Base-by-base conservation (phyloP, 2,113 vertebrate genomes). In the Scytalopus superciliaris region DNA sequence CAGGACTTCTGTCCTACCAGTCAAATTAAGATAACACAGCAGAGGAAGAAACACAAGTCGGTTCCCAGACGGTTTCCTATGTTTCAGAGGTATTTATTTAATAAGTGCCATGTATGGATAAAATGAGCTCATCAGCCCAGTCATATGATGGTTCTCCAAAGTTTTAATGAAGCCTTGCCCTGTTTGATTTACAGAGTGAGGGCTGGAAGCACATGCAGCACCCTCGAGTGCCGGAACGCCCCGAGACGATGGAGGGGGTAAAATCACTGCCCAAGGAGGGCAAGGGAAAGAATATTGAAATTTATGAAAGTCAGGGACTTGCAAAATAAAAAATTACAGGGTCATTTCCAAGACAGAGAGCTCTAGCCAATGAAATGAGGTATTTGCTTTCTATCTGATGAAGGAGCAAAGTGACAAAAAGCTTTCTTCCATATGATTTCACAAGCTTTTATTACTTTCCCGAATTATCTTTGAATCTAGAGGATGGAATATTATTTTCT, bases 71-170 rank as follows among this genome's bases (percentile, higher is more conserved):
- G 0, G 68, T 45, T 92, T 89, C 94, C 92, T 96, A 45, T 6
- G 69, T 83, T 96, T 95, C 92, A 95, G 90, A 96, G 87, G 66
- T 86, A 95, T 87, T 96, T 95, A 73, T 70, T 96, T 96, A 94
- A 89, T 88, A 93, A 93, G 64, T 40, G 63, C 92, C 88, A 81
- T 33, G 90, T 68, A 94, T 94, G 94, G 94, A 89, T 95, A 72
- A 96, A 94, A 90, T 90, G 93, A 96, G 95, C 69, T 96, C 95
- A 97, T 53, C 94, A 89, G n/a, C 85, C 89, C 35, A 94, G 83
- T 86, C 95, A 90, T 78, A 52, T 78, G 72, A 88, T 18, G n/a
- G 64, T 56, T 94, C 94, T 96, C 93, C 96, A 84, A 10, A 75
- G 89, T 87, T 87, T 91, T 97, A 92, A 95, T 96, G 94, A 90